Evolutionary conservation across 2,113 vertebrate genomes (phyloP).

Genomic region (Nycticryphes semicollaris): DNA sequence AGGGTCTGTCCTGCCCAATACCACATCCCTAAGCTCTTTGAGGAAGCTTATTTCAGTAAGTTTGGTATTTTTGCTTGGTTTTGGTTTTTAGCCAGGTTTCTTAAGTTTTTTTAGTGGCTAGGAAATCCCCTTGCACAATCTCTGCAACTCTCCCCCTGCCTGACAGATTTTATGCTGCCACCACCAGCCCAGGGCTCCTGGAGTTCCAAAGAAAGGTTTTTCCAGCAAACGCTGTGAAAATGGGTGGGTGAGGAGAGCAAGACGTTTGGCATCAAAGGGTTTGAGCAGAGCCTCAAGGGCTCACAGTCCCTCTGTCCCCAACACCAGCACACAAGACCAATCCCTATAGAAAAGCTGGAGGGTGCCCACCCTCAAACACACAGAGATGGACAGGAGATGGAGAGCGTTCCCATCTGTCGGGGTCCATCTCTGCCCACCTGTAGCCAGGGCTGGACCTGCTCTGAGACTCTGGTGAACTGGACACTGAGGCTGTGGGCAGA

Average conservation of each 20-base stretch:
- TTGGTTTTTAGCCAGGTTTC: neutral
- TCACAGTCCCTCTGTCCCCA: neutral
- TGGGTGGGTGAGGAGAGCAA: accelerated
- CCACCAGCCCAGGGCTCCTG: neutral
- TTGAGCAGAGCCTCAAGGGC: neutral
- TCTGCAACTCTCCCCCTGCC: neutral
- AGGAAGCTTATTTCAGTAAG: neutral
- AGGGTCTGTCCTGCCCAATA: neutral
- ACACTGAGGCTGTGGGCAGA: neutral
- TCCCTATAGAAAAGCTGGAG: neutral
- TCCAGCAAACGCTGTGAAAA: neutral
- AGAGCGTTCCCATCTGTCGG: neutral
- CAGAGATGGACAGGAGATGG: neutral
- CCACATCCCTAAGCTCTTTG: neutral
- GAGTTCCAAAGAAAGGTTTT: neutral
- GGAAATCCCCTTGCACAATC: neutral
- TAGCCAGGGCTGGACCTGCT: neutral
- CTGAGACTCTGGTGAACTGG: neutral
- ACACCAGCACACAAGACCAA: neutral
- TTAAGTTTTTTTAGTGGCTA: neutral
- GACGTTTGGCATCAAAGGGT: neutral
- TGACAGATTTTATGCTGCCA: neutral
- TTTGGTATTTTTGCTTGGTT: neutral
- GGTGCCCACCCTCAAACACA: neutral
- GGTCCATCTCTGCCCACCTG: neutral